These are phyloP conservation scores for Mythimna albipuncta DNA, from an alignment of 2,888 invertebrate genomes.

Conservation along the genomic window DNA sequence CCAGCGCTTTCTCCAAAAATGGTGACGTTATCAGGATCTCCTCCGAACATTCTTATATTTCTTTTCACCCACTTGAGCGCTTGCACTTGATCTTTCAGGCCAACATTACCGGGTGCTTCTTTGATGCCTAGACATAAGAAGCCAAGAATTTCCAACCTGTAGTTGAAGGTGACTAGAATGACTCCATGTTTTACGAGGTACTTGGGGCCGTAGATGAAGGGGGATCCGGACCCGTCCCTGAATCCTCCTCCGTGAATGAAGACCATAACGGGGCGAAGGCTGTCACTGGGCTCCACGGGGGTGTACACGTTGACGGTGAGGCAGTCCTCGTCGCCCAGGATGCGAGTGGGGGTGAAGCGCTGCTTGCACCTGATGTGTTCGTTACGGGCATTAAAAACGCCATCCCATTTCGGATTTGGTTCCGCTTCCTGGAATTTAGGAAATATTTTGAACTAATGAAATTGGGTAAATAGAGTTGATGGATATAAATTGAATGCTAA, in stretches of 20 bases:
- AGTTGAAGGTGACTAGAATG: constrained; percentile 84
- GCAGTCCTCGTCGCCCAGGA: constrained; percentile 82
- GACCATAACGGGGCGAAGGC: constrained; percentile 82
- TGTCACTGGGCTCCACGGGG: constrained; percentile 64
- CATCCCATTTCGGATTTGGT: constrained; percentile 78
- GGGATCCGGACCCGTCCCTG: constrained; percentile 82
- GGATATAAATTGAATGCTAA: not conserved
- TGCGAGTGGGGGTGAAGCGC: constrained; percentile 71
- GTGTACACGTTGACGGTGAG: constrained; percentile 83
- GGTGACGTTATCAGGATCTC: constrained; percentile 83
- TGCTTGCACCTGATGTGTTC: constrained; percentile 83
- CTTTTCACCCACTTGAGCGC: constrained; percentile 82
- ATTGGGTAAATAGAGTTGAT: not conserved
- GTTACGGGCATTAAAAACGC: constrained; percentile 76
- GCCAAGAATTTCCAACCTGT: constrained; percentile 84
- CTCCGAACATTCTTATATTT: constrained; percentile 83
- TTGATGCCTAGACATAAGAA: constrained; percentile 83
- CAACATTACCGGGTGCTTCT: constrained; percentile 85
- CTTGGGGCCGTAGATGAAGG: constrained; percentile 83
- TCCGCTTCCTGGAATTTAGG: constrained; percentile 75
- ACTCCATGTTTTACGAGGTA: constrained; percentile 80
- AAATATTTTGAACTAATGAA: not conserved
- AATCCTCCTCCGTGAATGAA: constrained; percentile 87
- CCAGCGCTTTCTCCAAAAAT: constrained; percentile 88
- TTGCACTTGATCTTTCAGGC: constrained; percentile 85